A percentile compares a stretch with the other conserved stretches of the same genome.
These are phyloP conservation scores for Canis aureus DNA, from an alignment of 2,113 vertebrate genomes.

Conservation along the genomic window DNA sequence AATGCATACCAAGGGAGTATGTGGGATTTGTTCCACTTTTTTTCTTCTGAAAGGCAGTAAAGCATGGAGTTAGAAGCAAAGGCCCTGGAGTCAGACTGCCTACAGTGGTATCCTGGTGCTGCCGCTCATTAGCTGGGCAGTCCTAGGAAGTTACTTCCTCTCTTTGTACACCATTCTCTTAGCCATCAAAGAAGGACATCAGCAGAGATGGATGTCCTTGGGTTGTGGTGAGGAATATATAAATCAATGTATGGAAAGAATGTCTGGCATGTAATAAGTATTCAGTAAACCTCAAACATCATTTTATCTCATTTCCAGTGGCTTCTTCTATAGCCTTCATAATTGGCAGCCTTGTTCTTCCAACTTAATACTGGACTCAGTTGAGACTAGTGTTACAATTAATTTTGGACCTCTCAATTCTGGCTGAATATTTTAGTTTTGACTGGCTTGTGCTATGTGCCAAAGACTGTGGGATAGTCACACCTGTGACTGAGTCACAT, in stretches of 20 bases:
- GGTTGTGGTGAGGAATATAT: background rate
- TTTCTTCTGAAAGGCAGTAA: background rate
- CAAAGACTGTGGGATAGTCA: background rate
- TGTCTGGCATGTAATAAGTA: background rate
- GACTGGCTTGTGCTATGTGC: background rate
- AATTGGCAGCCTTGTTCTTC: background rate
- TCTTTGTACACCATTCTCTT: background rate
- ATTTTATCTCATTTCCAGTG: background rate
- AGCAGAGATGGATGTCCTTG: background rate
- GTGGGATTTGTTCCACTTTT: background rate
- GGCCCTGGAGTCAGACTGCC: background rate
- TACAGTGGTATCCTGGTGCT: background rate
- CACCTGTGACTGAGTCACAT: background rate
- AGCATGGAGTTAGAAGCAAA: no score
- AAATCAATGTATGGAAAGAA: background rate
- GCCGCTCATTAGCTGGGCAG: background rate
- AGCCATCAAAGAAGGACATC: background rate
- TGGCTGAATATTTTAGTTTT: background rate
- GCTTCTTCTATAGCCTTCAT: background rate
- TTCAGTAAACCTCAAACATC: background rate
- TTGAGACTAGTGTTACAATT: background rate
- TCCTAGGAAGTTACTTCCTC: no score
- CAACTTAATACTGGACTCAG: background rate
- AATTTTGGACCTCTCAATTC: background rate
- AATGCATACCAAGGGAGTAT: background rate